These are phyloP conservation scores for Muraenolepis orangiensis DNA, from an alignment of 2,797 vertebrate genomes.

Conservation along the genomic window DNA sequence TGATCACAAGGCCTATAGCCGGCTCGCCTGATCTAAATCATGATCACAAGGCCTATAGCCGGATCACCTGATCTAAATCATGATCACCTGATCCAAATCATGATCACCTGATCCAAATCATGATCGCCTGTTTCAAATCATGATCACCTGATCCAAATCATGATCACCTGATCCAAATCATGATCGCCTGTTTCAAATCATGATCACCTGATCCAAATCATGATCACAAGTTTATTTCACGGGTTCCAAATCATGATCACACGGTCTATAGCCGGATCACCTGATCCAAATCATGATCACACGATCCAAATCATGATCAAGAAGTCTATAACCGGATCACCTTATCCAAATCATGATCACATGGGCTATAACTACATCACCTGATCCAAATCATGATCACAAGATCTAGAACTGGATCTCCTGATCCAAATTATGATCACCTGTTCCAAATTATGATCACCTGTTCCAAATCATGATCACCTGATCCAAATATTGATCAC, in stretches of 20 bases:
- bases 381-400: neutral
- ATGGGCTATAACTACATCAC: neutral
- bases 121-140: neutral
- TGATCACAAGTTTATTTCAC: neutral
- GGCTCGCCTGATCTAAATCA: neutral
- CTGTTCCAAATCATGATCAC: no score
- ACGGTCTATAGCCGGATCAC: no score
- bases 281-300: neutral
- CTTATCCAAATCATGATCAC: neutral
- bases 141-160: neutral
- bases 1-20: neutral
- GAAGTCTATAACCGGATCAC: neutral
- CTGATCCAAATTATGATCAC: no score
- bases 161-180: neutral
- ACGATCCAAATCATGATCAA: neutral
- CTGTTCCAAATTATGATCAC: no score
- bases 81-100: no score
- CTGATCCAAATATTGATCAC: no score
- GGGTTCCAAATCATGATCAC: no score
- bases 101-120: no score
- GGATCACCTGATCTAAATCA: no score
- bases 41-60: neutral
- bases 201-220: neutral
- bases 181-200: neutral
- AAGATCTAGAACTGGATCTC: no score